Percentiles rank a stretch among this genome's conserved stretches.
phyloP scores from a whole-genome alignment of 2,113 vertebrate genomes.

The Periophthalmus modestus region DNA sequence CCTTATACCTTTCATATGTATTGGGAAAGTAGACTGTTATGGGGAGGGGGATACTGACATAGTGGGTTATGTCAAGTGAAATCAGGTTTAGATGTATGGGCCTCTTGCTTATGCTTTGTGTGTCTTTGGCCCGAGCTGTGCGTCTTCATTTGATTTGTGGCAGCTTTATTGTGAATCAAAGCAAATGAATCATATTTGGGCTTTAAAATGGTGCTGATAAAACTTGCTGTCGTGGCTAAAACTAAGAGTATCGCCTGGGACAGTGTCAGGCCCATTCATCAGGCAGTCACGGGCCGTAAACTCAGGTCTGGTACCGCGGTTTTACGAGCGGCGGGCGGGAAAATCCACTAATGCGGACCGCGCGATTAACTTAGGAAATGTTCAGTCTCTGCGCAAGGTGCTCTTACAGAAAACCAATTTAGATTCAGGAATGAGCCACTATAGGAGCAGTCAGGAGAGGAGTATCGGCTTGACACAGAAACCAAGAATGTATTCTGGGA shows the following conservation, averaged over 20 bases:
- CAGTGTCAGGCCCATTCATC: slow-evolving; percentile 7
- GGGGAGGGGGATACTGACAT: background rate
- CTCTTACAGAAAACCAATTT: slow-evolving; percentile 26
- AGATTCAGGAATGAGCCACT: background rate
- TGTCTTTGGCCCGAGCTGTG: slow-evolving; percentile 3
- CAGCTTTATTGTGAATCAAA: background rate
- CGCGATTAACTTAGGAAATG: slow-evolving; percentile 20
- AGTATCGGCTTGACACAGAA: background rate
- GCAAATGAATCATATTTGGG: slow-evolving; percentile 5
- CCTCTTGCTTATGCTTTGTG: background rate
- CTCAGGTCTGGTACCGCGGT: background rate
- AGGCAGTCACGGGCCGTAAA: background rate
- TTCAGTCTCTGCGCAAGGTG: background rate
- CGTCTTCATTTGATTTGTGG: slow-evolving; percentile 7
- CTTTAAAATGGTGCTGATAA: slow-evolving; percentile 4
- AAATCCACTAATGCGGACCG: background rate
- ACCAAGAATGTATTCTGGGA: background rate
- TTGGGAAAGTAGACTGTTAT: background rate
- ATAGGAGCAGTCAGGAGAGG: background rate
- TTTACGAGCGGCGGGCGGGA: slow-evolving; percentile 4
- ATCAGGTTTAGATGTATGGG: background rate
- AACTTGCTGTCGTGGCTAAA: slow-evolving; percentile 7
- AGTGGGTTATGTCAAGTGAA: background rate
- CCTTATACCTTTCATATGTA: background rate
- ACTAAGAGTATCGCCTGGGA: background rate